These are phyloP conservation scores for Hoplodrina ambigua DNA, from an alignment of 2,888 invertebrate species.

Conservation along the genomic window DNA sequence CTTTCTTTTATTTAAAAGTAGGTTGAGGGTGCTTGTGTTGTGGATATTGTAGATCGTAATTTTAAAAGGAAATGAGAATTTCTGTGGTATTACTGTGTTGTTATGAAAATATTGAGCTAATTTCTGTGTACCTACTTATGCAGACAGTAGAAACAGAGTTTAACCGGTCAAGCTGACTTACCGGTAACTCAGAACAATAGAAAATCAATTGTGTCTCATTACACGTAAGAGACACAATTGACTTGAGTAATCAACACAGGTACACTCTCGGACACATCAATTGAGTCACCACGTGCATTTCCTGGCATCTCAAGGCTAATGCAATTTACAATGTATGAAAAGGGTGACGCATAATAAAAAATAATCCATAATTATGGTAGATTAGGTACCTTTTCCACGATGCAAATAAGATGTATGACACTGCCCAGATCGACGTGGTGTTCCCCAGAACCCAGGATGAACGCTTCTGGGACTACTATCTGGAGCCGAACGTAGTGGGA, in stretches of 20 bases:
- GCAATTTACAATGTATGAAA: neutral
- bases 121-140: too few species aligned
- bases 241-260: too few species aligned
- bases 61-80: conserved; percentile 1
- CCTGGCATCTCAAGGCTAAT: neutral
- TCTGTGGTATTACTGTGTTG: neutral
- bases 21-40: conserved; percentile 23
- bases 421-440: conserved; percentile 97
- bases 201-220: too few species aligned
- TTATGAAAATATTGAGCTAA: neutral
- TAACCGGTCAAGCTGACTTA: too few species aligned
- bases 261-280: too few species aligned
- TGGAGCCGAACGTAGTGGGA: conserved; percentile 97
- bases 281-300: too few species aligned
- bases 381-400: conserved; percentile 98
- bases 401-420: conserved; percentile 97
- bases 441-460: conserved; percentile 96
- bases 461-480: conserved; percentile 97
- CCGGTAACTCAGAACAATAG: too few species aligned
- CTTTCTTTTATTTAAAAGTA: conserved; percentile 25
- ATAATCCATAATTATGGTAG: conserved; percentile 73
- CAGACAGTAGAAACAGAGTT: too few species aligned
- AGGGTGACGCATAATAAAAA: too few species aligned
- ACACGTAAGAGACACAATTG: too few species aligned
- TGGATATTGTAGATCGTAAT: conserved; percentile 11